Conservation (phyloP, 2,113 vertebrate species). For the Malurus cyaneus region DNA sequence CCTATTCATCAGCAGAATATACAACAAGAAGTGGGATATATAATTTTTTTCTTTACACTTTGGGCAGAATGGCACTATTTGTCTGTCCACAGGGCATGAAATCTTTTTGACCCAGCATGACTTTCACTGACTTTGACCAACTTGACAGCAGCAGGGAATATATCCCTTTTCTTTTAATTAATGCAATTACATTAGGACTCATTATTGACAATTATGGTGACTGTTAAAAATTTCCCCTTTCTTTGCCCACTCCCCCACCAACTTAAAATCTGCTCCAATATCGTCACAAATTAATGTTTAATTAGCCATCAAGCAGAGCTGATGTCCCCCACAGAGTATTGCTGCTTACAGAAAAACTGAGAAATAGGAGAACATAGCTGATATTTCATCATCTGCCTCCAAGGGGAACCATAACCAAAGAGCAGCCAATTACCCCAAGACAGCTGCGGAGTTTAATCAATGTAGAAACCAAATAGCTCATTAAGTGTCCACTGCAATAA, state of each 20-base stretch:
- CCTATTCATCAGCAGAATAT: constrained; percentile 2
- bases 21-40: not conserved
- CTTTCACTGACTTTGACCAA: not conserved
- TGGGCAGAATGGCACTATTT: not conserved
- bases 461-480: not conserved
- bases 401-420: not conserved
- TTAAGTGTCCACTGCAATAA: not conserved
- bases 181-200: constrained; percentile 46
- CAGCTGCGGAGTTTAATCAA: not conserved
- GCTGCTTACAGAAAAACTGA: constrained; percentile 8
- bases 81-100: not conserved
- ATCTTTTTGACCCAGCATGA: not conserved
- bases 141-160: constrained; percentile 11
- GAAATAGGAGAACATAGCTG: not conserved
- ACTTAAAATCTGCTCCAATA: constrained; percentile 50
- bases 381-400: constrained; percentile 1
- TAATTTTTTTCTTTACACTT: not conserved
- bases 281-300: constrained; percentile 45
- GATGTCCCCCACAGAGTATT: not conserved
- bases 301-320: constrained; percentile 55
- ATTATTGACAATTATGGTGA: constrained; percentile 53
- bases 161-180: constrained; percentile 30
- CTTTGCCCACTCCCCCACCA: not conserved
- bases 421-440: constrained; percentile 1
- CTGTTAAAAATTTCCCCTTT: constrained; percentile 34